phyloP scores from a whole-genome alignment of 1,140 invertebrate species.

The Macrobrachium nipponense region DNA sequence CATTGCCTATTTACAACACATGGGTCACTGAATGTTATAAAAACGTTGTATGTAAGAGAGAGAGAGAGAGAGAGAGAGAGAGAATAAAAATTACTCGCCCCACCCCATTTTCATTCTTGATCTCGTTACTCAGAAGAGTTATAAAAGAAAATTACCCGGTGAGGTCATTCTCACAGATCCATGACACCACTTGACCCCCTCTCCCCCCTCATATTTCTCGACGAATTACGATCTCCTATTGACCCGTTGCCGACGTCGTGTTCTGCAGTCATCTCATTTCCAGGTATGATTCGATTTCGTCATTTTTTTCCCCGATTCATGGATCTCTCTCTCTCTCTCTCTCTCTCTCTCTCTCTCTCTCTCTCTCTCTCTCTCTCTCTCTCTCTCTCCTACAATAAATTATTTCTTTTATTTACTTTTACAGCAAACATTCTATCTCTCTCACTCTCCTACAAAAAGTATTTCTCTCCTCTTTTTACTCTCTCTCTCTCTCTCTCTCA shows the following conservation, averaged over 20 bases:
- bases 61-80: slow-evolving; percentile 11
- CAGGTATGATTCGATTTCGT: neutral
- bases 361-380: slow-evolving; percentile 27
- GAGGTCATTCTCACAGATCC: no score
- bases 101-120: neutral
- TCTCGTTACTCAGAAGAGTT: no score
- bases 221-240: no score
- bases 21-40: neutral
- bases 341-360: slow-evolving; percentile 9
- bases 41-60: neutral
- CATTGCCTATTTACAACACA: neutral
- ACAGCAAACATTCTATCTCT: neutral
- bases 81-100: neutral
- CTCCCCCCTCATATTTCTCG: no score
- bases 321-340: slow-evolving; percentile 10
- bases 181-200: no score
- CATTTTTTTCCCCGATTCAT: slow-evolving; percentile 5
- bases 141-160: no score
- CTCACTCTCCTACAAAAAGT: neutral
- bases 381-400: neutral
- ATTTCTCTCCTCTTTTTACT: neutral
- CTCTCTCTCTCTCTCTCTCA: slow-evolving; percentile 4
- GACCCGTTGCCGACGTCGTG: no score
- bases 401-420: neutral
- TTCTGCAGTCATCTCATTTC: neutral